These are phyloP conservation scores for Lasioglossum leucozonium DNA, from an alignment of 2,888 invertebrate genomes.

Conservation along the genomic window DNA sequence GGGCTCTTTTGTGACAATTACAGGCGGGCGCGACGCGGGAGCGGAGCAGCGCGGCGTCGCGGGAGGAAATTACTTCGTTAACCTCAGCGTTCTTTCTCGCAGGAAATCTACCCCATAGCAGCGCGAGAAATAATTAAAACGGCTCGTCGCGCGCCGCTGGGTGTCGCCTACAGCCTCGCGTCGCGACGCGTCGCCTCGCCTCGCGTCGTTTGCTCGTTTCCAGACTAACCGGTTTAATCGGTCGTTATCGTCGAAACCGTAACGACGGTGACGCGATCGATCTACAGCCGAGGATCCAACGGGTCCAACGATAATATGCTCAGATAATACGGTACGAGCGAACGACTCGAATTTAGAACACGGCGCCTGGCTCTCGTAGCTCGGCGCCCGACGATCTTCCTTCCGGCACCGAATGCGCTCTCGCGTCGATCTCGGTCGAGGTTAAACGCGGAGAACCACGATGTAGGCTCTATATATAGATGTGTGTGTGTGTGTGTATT, in stretches of 20 bases:
- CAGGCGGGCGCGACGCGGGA: constrained; percentile 15
- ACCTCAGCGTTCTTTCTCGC: constrained; percentile 49
- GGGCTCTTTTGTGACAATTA: constrained; percentile 68
- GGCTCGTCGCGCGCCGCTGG: constrained; percentile 15
- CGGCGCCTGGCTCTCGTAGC: not conserved
- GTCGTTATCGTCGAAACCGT: constrained; percentile 19
- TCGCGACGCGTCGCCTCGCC: not conserved
- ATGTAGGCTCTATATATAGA: not conserved
- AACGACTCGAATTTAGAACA: constrained; percentile 17
- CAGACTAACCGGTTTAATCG: not conserved
- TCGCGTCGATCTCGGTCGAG: not conserved
- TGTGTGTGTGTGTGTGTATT: not conserved
- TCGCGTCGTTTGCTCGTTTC: not conserved
- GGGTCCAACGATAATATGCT: constrained; percentile 10
- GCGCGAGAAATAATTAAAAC: constrained; percentile 67
- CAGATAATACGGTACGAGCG: constrained; percentile 15
- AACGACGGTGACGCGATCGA: constrained; percentile 15
- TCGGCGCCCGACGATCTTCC: not conserved
- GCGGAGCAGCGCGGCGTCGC: constrained; percentile 31
- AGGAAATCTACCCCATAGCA: constrained; percentile 37
- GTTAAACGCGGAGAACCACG: not conserved
- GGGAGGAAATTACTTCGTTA: constrained; percentile 72
- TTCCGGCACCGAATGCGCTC: not conserved
- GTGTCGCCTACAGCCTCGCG: not conserved
- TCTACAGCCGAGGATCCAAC: constrained; percentile 1